These are phyloP conservation scores for Patiria miniata DNA, from an alignment of 35 echinoderm and acorn worm genomes.

Conservation along the genomic window DNA sequence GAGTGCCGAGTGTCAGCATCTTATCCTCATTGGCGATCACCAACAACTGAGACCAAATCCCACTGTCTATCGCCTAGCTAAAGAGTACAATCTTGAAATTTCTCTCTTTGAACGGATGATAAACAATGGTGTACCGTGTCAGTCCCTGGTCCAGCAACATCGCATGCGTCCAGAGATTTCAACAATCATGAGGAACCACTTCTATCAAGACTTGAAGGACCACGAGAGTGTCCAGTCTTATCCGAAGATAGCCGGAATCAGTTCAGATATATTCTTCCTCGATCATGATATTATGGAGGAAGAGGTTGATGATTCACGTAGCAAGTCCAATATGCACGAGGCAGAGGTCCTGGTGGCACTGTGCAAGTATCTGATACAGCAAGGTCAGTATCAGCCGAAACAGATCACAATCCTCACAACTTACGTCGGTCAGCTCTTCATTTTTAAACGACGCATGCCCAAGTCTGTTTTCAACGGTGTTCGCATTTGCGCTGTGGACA, in stretches of 20 bases:
- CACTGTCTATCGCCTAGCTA: slow-evolving; percentile 82
- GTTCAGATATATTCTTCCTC: slow-evolving; percentile 70
- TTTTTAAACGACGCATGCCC: slow-evolving; percentile 59
- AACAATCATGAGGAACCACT: slow-evolving; percentile 66
- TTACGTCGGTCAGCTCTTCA: slow-evolving; percentile 73
- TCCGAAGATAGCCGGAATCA: slow-evolving; percentile 50
- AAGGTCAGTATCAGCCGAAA: slow-evolving; percentile 46
- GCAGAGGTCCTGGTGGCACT: slow-evolving; percentile 62
- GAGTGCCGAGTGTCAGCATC: slow-evolving; percentile 63
- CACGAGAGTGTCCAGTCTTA: slow-evolving; percentile 55
- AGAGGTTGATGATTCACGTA: slow-evolving; percentile 52
- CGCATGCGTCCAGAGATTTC: slow-evolving; percentile 87
- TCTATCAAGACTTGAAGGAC: slow-evolving; percentile 65
- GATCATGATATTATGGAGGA: slow-evolving; percentile 64
- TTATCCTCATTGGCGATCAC: slow-evolving; percentile 93
- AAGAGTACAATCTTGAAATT: slow-evolving; percentile 67
- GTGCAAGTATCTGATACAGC: slow-evolving; percentile 73
- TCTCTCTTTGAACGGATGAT: slow-evolving; percentile 92
- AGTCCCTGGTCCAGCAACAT: slow-evolving; percentile 68
- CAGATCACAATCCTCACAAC: slow-evolving; percentile 84
- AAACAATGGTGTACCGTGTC: slow-evolving; percentile 71
- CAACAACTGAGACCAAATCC: slow-evolving; percentile 90
- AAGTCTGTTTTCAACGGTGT: slow-evolving; percentile 55
- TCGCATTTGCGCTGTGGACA: slow-evolving; percentile 72
- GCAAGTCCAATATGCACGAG: slow-evolving; percentile 77